Base-by-base conservation (phyloP, 2,797 vertebrate species). In the Sebastiscus tertius region DNA sequence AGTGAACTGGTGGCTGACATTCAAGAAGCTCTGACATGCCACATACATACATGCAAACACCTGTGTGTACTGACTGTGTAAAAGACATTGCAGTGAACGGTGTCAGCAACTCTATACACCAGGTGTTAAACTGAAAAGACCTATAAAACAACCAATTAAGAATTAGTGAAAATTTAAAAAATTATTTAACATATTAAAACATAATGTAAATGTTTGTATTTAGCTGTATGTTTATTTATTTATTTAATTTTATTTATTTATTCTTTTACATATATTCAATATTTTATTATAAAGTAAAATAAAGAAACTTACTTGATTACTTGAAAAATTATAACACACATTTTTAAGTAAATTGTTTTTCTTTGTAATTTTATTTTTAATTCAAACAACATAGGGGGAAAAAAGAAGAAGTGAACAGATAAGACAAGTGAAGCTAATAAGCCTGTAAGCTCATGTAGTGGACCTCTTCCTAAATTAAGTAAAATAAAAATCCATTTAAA, bases 1-100 rank as follows among this genome's bases (percentile, higher is more conserved):
- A 46, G 13, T 4, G 31, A 75, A 13, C 58, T 46, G 16, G 24
- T 16, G 66, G 61, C 62, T 55, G 88, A 85, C 54, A 90, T 86
- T 79, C 79, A 46, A 73, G 62, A 86, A 49, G 60, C 65, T 63
- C n/a, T 42, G 52, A 72, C 76, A 67, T 34, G 58, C 49, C 33
- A 39, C 59, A 72, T 56, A 58, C 49, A 69, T 9, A 74, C 46
- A 36, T 26, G 31, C 58, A 68, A 69, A 84, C 78, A 84, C 18
- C 0, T 1, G 20, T 56, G 5, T 31, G 1, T 5, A 65, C 59
- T 24, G 36, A 12, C 7, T 46, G 24, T 24, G 46, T 60, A 49
- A 36, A 60, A 52, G 34, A 27, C n/a, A 1, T 4, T 22, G 52
- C 39, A 18, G 46, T 34, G 13, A 71, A 74, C 3, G 1, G 7